Conservation (phyloP, 2,113 vertebrate species). For the Tautogolabrus adspersus region DNA sequence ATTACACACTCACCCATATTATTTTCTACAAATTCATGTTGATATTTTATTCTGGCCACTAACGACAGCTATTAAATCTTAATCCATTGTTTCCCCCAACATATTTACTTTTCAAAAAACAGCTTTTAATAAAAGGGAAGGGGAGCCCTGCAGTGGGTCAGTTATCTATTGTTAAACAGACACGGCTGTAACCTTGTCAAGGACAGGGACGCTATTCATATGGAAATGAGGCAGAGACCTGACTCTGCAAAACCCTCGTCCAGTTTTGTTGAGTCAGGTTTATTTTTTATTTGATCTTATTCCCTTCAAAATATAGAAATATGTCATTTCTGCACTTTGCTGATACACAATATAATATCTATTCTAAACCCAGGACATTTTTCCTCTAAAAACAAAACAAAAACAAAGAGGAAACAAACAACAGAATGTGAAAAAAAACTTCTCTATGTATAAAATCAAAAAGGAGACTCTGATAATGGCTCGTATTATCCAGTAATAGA, state of each 20-base stretch:
- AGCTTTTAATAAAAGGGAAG: not conserved
- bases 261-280: not conserved
- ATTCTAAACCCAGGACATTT: not conserved
- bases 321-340: not conserved
- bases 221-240: conserved; percentile 38
- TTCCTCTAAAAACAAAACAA: too few relatives aligned
- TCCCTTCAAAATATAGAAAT: not conserved
- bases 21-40: not conserved
- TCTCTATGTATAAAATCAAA: not conserved
- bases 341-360: not conserved
- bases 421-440: not conserved
- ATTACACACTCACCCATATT: conserved; percentile 1
- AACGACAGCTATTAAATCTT: not conserved
- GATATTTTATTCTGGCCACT: not conserved
- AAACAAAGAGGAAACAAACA: too few relatives aligned
- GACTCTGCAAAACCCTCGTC: conserved; percentile 28
- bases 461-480: not conserved
- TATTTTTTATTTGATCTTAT: not conserved
- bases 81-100: not conserved
- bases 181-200: conserved; percentile 32
- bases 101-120: not conserved
- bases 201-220: conserved; percentile 23
- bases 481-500: not conserved
- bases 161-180: conserved; percentile 7
- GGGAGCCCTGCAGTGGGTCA: not conserved